Base-by-base conservation (phyloP, 30 jellyfish, hydroid and myxozoan genomes). In the Morbakka virulenta region DNA sequence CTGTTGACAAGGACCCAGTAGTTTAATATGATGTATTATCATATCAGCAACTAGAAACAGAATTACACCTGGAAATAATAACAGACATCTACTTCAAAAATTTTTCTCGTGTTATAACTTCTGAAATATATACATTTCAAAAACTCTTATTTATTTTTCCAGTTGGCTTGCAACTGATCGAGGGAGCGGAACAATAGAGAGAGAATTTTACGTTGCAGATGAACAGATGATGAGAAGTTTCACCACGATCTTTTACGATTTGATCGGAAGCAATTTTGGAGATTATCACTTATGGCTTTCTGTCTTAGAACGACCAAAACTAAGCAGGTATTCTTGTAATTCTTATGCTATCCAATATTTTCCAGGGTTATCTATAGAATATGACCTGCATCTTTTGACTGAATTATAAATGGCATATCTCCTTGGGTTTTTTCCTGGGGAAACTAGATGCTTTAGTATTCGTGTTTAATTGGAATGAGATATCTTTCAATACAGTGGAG, bases 281-380 rank as follows among this genome's bases (percentile, higher is more conserved):
- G 98, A 92, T 77, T 86, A 83, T 64, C 98, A 92, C 65, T 49
- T 92, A 26, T 92, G 98, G 98, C 31, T 92, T 28, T 92, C 98
- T 20, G 35, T 92, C 1, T 92, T 92, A 34, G 96, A 92, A 82
- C 75, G 94, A 67, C 98, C 98, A 6, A 92, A 75, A 53, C 62
- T 85, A 28, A 92, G 98, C 87, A 88, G 95, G 98, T 92, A 89
- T 4, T 0, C n/a, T n/a, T n/a, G n/a, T n/a, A 47, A n/a, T 9
- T 12, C 12, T 47, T 47, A 9, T 47, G 61, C n/a, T n/a, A n/a
- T n/a, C n/a, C n/a, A n/a, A n/a, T n/a, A n/a, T n/a, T n/a, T n/a
- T n/a, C n/a, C n/a, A n/a, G n/a, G n/a, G n/a, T n/a, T n/a, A n/a
- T n/a, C n/a, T n/a, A n/a, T n/a, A n/a, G n/a, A n/a, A n/a, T n/a